These are phyloP conservation scores for Pseudochirops cupreus DNA, from an alignment of 2,797 vertebrate species.

Conservation along the genomic window DNA sequence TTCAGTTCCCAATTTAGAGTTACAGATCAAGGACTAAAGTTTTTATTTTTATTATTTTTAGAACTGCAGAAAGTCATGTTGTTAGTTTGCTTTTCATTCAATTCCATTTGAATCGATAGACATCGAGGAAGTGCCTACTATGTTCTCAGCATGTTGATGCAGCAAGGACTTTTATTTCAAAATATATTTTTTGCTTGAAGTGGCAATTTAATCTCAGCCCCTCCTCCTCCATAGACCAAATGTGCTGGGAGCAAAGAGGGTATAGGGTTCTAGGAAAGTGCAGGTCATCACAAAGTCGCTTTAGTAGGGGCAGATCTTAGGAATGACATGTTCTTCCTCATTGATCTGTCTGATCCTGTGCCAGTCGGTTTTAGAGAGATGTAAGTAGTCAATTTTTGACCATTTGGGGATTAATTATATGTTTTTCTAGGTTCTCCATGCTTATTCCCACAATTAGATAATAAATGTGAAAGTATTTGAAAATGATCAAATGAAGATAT, in stretches of 20 bases:
- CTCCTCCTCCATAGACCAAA: not conserved
- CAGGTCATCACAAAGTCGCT: slow-evolving; percentile 1
- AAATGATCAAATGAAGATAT: not conserved
- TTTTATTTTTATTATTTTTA: not conserved
- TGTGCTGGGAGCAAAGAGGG: not conserved
- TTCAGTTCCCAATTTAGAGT: not conserved
- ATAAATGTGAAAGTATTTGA: not conserved
- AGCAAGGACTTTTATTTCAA: slow-evolving; percentile 18
- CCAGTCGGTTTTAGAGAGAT: not conserved
- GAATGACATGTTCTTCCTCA: not conserved
- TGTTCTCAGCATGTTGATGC: not conserved
- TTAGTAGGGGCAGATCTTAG: slow-evolving; percentile 29
- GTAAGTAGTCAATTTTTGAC: slow-evolving; percentile 14
- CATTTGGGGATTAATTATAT: slow-evolving; percentile 35
- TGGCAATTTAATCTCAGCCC: not conserved
- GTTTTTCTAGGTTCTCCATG: not conserved
- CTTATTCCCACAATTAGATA: not conserved
- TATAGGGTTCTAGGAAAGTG: not conserved
- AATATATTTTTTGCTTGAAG: slow-evolving; percentile 12
- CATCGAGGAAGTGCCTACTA: not conserved
- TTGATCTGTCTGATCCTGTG: not conserved
- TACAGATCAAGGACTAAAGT: not conserved
- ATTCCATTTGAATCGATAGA: not conserved
- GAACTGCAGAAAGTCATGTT: not conserved
- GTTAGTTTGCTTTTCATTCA: not conserved